Evolutionary conservation across 2,888 invertebrate species (phyloP).

Genomic region (Marronus borbonicus): DNA sequence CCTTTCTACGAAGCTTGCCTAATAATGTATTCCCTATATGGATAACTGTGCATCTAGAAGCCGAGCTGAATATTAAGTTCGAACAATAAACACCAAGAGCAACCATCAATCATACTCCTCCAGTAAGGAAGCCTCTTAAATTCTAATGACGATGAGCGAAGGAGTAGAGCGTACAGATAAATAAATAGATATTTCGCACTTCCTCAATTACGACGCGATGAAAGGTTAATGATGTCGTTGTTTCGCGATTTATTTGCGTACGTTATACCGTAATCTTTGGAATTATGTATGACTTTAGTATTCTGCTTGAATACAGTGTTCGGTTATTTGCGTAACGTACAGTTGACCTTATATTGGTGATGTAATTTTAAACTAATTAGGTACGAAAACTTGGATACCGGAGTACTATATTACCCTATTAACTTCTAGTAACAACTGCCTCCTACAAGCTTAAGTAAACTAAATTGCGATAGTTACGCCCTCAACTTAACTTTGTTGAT

Average conservation of each 20-base stretch:
- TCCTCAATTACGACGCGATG: conserved; percentile 41
- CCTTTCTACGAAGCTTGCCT: conserved; percentile 8
- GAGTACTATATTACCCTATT: too few relatives aligned
- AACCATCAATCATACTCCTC: conserved; percentile 20
- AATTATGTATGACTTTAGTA: background rate
- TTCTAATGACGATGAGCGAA: conserved; percentile 17
- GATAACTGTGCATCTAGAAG: conserved; percentile 40
- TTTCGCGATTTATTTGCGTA: too few relatives aligned
- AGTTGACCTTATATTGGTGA: too few relatives aligned
- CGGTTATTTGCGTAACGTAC: background rate
- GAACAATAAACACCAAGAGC: conserved; percentile 12
- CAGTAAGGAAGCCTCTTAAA: conserved; percentile 20
- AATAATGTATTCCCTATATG: conserved; percentile 37
- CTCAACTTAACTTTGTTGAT: too few relatives aligned
- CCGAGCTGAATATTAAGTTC: conserved; percentile 35
- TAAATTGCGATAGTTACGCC: too few relatives aligned
- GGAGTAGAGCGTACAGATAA: conserved; percentile 11
- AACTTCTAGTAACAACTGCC: too few relatives aligned
- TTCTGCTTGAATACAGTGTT: background rate
- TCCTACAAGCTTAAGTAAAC: too few relatives aligned
- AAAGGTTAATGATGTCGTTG: conserved; percentile 23
- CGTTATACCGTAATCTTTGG: too few relatives aligned
- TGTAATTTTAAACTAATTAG: too few relatives aligned
- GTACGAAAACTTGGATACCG: too few relatives aligned
- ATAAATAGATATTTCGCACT: conserved; percentile 38